phyloP scores from a whole-genome alignment of 2,113 vertebrate species.

The Lamprologus speciosus region DNA sequence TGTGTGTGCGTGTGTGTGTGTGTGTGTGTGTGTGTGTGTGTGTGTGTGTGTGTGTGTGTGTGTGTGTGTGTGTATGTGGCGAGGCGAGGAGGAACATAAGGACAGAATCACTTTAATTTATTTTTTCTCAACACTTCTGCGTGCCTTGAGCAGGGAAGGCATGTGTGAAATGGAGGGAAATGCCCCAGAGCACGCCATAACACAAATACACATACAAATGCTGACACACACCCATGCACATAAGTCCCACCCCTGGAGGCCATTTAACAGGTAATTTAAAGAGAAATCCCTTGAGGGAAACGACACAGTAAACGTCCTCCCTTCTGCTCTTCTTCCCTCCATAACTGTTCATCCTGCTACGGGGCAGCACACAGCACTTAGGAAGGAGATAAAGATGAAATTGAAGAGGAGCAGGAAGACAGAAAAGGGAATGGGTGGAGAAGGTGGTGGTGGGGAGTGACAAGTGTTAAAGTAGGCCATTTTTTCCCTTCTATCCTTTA shows the following conservation, averaged over 20 bases:
- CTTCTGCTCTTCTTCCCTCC: conserved; percentile 35
- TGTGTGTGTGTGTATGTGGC: not conserved
- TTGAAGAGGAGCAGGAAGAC: not conserved
- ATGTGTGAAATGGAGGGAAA: conserved; percentile 59
- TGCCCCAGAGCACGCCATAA: conserved; percentile 35
- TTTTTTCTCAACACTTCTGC: conserved; percentile 17
- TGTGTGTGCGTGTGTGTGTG: not conserved
- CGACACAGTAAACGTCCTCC: conserved; percentile 50
- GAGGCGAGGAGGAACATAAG: conserved; percentile 46
- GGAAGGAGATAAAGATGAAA: conserved; percentile 2
- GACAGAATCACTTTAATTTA: conserved; percentile 50
- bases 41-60: not conserved
- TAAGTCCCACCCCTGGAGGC: conserved; percentile 55
- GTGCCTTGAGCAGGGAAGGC: conserved; percentile 48
- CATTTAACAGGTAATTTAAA: conserved; percentile 74
- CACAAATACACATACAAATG: conserved; percentile 7
- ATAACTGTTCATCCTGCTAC: conserved; percentile 54
- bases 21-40: not conserved
- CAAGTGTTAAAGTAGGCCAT: conserved; percentile 53
- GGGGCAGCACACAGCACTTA: conserved; percentile 46
- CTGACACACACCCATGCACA: conserved; percentile 15
- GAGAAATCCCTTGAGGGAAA: conserved; percentile 56
- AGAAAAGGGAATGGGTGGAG: not conserved
- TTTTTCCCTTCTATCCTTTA: not conserved
- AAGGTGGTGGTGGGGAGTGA: conserved; percentile 7